Base-by-base conservation (phyloP, 2,113 vertebrate species). In the Carassius gibelio region DNA sequence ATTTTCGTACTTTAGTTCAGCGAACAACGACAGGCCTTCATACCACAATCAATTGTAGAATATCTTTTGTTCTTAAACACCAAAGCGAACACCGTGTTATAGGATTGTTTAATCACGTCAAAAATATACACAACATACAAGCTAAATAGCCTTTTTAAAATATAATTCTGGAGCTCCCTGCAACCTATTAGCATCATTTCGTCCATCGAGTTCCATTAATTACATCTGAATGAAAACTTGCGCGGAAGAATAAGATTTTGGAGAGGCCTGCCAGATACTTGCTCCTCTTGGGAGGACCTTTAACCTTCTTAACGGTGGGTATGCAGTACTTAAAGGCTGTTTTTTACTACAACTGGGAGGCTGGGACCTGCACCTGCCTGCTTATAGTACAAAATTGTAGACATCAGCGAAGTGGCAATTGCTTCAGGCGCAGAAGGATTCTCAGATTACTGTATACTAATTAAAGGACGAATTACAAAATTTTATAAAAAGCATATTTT, bases 121-220 rank as follows among this genome's bases (percentile, higher is more conserved):
- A 81, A 69, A 0, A 71, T 11, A 68, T 26, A 4, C 45, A 1
- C 1, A n/a, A 80, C 3, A n/a, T 62, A 13, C 23, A 72, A 81
- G 30, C 6, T 14, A 50, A 55, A 34, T 9, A 42, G 3, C 4
- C 19, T 48, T 42, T 48, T 42, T 13, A 7, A 9, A 17, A 42
- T 72, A 23, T 34, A 36, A 17, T 61, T 72, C 8, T 75, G 48
- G 45, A 61, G 23, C 82, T 30, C 17, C 15, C 91, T 90, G 89
- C 83, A 89, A 90, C 89, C 94, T 93, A 95, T 95, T 95, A 95
- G 95, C 94, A 93, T 95, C 94, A 95, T 95, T 94, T 95, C 94
- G 93, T 94, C 92, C 93, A 95, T 93, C 94, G 93, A 95, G 93
- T 91, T 90, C 93, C 93, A 95, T 94, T 95, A 95, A 95, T 95